A percentile compares a stretch with the other conserved stretches of the same genome.
Evolutionary conservation across 2,888 invertebrate genomes (phyloP).

Genomic region (Eupithecia inturbata): DNA sequence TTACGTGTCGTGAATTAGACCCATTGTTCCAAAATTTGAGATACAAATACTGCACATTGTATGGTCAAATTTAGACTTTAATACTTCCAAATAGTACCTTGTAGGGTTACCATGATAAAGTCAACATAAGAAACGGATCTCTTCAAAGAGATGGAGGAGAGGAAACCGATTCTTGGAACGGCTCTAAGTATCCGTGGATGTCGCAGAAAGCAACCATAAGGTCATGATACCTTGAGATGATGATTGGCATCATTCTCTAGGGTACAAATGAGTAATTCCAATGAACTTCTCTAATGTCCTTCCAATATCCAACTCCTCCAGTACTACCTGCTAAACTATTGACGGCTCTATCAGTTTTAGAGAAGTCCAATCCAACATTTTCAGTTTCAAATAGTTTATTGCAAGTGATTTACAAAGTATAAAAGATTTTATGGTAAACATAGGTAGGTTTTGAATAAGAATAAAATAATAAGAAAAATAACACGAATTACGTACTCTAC

Average conservation of each 20-base stretch:
- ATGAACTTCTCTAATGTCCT: not conserved
- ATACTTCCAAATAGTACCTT: conserved; percentile 2
- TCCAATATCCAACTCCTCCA: not conserved
- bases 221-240: not conserved
- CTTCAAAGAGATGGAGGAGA: too few relatives aligned
- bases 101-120: conserved; percentile 4
- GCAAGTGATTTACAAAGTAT: too few relatives aligned
- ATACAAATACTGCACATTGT: conserved; percentile 17
- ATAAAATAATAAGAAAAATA: too few relatives aligned
- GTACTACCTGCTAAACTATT: not conserved
- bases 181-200: not conserved
- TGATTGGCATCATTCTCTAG: not conserved
- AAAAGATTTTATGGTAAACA: too few relatives aligned
- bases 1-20: conserved; percentile 52
- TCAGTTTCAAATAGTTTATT: too few relatives aligned
- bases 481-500: too few relatives aligned
- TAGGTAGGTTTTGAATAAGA: too few relatives aligned
- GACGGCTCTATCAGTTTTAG: not conserved
- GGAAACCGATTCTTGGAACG: not conserved
- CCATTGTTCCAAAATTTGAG: conserved; percentile 34
- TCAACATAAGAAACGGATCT: not conserved
- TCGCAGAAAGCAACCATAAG: not conserved
- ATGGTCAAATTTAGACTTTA: conserved; percentile 20
- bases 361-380: too few relatives aligned
- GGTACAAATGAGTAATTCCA: not conserved